These are phyloP conservation scores for Silurus aristotelis DNA, from an alignment of 2,797 vertebrate genomes.

Conservation along the genomic window DNA sequence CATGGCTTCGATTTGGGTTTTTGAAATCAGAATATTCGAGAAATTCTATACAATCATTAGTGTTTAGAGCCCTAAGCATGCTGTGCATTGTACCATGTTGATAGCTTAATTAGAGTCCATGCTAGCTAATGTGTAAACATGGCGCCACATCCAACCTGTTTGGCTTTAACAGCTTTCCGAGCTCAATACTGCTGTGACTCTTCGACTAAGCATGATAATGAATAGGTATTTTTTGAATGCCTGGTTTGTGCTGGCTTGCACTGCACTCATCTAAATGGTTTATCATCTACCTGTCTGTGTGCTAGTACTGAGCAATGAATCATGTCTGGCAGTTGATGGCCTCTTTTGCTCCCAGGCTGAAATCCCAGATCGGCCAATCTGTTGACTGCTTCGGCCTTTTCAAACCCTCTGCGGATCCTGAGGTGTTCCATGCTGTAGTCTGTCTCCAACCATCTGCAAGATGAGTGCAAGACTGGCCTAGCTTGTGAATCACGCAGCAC, in stretches of 20 bases:
- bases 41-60: background rate
- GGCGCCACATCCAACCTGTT: background rate
- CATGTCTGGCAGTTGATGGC: conserved; percentile 37
- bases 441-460: conserved; percentile 42
- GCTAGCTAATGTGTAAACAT: conserved; percentile 8
- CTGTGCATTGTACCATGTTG: background rate
- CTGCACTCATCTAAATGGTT: conserved; percentile 30
- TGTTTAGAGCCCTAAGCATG: background rate
- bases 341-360: conserved; percentile 34
- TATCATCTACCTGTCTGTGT: conserved; percentile 39
- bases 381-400: conserved; percentile 31
- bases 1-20: background rate
- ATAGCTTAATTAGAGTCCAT: conserved; percentile 32
- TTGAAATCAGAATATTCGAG: conserved; percentile 1
- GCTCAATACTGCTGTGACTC: background rate
- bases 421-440: conserved; percentile 28
- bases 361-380: conserved; percentile 48
- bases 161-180: conserved; percentile 24
- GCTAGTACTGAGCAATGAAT: conserved; percentile 38
- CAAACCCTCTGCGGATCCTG: conserved; percentile 26
- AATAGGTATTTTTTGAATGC: conserved; percentile 15
- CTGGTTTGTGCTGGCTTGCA: conserved; percentile 8
- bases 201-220: conserved; percentile 19
- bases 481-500: conserved; percentile 42
- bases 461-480: conserved; percentile 21